Base-by-base conservation (phyloP, 1,140 invertebrate genomes). In the Centruroides sculpturatus region DNA sequence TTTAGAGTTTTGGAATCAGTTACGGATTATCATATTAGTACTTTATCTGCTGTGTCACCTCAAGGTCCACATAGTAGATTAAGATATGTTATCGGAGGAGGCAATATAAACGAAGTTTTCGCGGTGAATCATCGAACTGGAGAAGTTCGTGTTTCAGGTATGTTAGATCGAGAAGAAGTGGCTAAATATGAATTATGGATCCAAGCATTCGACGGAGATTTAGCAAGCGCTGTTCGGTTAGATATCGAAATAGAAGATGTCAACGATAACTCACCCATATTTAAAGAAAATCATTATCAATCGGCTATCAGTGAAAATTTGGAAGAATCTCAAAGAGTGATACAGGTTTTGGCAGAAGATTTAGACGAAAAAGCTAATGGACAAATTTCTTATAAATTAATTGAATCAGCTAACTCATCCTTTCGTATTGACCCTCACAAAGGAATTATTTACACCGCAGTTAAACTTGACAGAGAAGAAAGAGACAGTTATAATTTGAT, bases 241-340 rank as follows among this genome's bases (percentile, higher is more conserved):
- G 79, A 85, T 67, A 78, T 83, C 35, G 81, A 85, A 68, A 85
- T 98, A 2, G 81, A 80, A 3, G 93, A 97, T 70, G 83, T 91
- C 0, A 97, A 98, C 71, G 93, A 97, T 70, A 93, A 97, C 70
- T 81, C 83, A 60, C 93, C 93, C 0, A 76, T 86, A 13, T 96
- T 96, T 72, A 80, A 80, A 5, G 80, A 85, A 68, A 91, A 89
- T 74, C 90, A 88, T 0, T 92, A 89, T 69, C 81, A 75, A 54
- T 81, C 83, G 46, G 80, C 82, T 67, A 81, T 93, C 0, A 80
- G 86, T 0, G 79, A 84, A 0, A 80, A 84, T 35, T 82, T 83
- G 3, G 86, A 87, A 63, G 85, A 87, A 0, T 90, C 89, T 1
- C 85, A 90, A 66, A 85, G 82, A 49, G 75, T 94, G 10, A 69